Conservation (phyloP, 2,113 vertebrate genomes). For the Rhinichthys klamathensis region DNA sequence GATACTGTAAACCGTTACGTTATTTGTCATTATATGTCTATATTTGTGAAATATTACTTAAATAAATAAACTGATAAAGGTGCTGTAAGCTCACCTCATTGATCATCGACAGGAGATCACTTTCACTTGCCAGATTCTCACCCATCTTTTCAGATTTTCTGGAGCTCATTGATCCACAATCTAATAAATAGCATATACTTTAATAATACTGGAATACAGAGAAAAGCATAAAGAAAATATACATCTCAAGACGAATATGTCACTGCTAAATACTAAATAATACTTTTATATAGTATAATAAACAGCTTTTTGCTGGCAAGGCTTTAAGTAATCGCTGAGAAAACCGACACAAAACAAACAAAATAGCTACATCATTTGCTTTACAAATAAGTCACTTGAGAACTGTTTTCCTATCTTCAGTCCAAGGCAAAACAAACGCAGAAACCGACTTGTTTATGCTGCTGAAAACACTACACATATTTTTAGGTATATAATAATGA, state of each 20-base stretch:
- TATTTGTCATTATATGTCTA: neutral
- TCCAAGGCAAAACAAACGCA: neutral
- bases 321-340: neutral
- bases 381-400: neutral
- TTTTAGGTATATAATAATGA: neutral
- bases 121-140: constrained; percentile 84
- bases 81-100: constrained; percentile 80
- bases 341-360: neutral
- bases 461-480: neutral
- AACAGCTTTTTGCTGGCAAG: neutral
- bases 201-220: neutral
- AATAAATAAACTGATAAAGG: neutral
- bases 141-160: constrained; percentile 79
- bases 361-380: neutral
- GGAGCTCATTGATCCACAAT: constrained; percentile 60
- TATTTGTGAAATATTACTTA: neutral
- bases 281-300: too few relatives aligned
- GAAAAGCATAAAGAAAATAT: neutral
- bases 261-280: neutral
- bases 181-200: neutral
- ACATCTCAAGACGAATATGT: neutral
- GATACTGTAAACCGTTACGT: constrained; percentile 76
- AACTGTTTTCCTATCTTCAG: neutral
- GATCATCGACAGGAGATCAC: constrained; percentile 87
- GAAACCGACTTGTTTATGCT: neutral